Percentiles rank a stretch among this genome's conserved stretches.
Evolutionary conservation across 1,140 invertebrate species (phyloP).

Genomic region (Achroia grisella): DNA sequence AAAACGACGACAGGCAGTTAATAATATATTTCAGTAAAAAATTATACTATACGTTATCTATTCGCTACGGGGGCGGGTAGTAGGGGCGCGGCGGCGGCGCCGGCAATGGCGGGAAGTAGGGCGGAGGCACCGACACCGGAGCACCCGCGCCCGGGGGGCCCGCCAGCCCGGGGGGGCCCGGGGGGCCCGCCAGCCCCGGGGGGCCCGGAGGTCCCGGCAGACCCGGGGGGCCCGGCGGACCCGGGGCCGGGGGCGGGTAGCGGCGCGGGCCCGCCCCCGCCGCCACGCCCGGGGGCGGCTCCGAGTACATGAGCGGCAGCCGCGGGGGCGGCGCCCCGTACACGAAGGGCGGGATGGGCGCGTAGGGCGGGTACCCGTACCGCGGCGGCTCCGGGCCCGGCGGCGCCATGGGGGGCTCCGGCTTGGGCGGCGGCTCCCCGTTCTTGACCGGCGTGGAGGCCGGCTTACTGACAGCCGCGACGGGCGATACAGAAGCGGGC

Average conservation of each 20-base stretch:
- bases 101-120: constrained; percentile 47
- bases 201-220: constrained; percentile 49
- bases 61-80: constrained; percentile 59
- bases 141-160: too few species aligned
- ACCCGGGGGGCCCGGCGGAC: constrained; percentile 29
- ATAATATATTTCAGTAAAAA: constrained; percentile 57
- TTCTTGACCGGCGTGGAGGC: constrained; percentile 55
- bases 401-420: constrained; percentile 28
- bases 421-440: constrained; percentile 47
- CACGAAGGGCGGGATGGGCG: constrained; percentile 23
- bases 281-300: constrained; percentile 19
- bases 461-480: constrained; percentile 43
- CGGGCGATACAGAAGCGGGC: constrained; percentile 68
- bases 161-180: too few species aligned
- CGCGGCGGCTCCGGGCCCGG: constrained; percentile 19
- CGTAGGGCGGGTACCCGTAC: constrained; percentile 43
- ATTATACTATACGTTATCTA: constrained; percentile 39
- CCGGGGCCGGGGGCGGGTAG: constrained; percentile 25
- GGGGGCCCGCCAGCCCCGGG: too few species aligned
- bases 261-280: constrained; percentile 12
- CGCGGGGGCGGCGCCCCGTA: constrained; percentile 21
- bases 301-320: constrained; percentile 34
- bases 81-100: constrained; percentile 57
- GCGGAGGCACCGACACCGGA: constrained; percentile 49
- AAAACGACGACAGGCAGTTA: constrained; percentile 31